These are phyloP conservation scores for Drosophila bocqueti DNA, from an alignment of 1,140 invertebrate genomes.

Conservation along the genomic window DNA sequence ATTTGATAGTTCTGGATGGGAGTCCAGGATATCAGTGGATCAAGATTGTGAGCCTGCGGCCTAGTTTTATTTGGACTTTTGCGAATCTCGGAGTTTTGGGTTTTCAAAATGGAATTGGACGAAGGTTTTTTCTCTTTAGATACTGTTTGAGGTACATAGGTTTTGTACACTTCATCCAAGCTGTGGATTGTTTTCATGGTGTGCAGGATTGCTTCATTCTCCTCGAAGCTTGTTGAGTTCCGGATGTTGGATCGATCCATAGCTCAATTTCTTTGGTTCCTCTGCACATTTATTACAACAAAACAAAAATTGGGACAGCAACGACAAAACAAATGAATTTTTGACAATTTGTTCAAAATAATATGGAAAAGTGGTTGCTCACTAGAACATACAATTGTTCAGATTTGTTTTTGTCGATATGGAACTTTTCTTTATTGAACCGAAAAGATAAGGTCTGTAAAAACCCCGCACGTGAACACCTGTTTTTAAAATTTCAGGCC, in stretches of 20 bases:
- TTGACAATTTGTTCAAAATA: slow-evolving; percentile 11
- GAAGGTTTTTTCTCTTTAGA: neutral
- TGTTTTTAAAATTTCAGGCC: neutral
- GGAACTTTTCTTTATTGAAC: neutral
- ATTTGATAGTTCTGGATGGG: neutral
- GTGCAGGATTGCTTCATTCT: slow-evolving; percentile 1
- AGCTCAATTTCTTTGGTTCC: too few species aligned
- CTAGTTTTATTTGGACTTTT: neutral
- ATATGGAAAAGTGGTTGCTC: neutral
- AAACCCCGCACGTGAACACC: neutral
- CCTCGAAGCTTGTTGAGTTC: neutral
- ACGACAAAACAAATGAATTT: neutral
- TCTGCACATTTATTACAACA: neutral
- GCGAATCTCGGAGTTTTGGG: neutral
- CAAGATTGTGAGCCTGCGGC: neutral
- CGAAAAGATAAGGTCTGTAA: neutral
- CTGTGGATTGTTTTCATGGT: slow-evolving; percentile 26
- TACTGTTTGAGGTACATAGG: slow-evolving; percentile 4
- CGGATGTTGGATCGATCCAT: slow-evolving; percentile 13
- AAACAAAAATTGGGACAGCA: neutral
- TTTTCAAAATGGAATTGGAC: neutral
- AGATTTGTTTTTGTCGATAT: neutral
- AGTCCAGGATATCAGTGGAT: neutral
- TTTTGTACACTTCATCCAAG: slow-evolving; percentile 33
- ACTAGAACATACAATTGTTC: neutral